Conservation (phyloP, 2,113 vertebrate genomes). For the Pardalotus punctatus region DNA sequence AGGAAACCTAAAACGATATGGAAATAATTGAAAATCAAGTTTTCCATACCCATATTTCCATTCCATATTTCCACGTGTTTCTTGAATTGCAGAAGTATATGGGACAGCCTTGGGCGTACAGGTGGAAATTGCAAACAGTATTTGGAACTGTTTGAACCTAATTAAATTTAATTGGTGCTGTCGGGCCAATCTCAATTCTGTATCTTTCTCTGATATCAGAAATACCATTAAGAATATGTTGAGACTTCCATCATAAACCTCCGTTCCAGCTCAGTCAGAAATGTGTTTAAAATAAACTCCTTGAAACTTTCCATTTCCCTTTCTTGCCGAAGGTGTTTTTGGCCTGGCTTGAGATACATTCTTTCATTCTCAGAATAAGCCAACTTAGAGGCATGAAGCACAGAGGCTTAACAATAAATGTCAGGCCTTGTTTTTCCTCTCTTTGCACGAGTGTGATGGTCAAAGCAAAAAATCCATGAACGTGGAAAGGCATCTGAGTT, state of each 20-base stretch:
- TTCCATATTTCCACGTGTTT: neutral
- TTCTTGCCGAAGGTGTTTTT: slow-evolving; percentile 31
- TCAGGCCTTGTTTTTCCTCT: neutral
- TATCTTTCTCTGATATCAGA: slow-evolving; percentile 28
- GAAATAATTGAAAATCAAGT: slow-evolving; percentile 12
- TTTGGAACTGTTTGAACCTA: neutral
- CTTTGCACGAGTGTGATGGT: neutral
- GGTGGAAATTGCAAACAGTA: neutral
- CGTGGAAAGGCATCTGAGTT: neutral
- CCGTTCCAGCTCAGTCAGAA: neutral
- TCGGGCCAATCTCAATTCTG: neutral
- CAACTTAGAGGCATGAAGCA: neutral
- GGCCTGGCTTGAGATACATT: neutral
- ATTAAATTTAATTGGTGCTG: neutral
- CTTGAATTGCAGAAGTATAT: neutral
- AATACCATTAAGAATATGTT: neutral
- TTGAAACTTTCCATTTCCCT: neutral
- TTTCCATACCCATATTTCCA: neutral
- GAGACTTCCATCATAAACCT: neutral
- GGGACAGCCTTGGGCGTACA: neutral
- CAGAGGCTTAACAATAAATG: neutral
- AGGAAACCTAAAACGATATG: neutral
- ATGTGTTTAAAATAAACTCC: slow-evolving; percentile 37
- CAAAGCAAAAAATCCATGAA: neutral
- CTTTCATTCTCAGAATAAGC: neutral